These are phyloP conservation scores for Chaetura pelagica DNA, from an alignment of 2,113 vertebrate species.

Conservation along the genomic window DNA sequence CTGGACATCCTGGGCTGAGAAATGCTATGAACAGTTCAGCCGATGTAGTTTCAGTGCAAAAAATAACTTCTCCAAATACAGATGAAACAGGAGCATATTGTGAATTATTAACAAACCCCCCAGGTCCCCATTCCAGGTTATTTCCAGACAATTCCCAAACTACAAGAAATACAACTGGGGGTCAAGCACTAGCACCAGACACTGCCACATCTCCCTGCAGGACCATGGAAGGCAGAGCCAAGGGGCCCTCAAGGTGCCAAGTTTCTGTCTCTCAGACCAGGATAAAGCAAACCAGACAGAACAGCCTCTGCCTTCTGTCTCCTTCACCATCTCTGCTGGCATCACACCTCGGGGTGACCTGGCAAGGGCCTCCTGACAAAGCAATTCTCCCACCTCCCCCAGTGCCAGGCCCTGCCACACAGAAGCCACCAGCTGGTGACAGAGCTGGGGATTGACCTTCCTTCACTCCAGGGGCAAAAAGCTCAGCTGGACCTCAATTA, in stretches of 20 bases:
- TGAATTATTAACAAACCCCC: background rate
- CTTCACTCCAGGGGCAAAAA: background rate
- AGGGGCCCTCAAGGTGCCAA: background rate
- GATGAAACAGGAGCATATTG: background rate
- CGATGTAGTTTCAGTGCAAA: rapidly evolving
- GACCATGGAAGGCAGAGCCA: background rate
- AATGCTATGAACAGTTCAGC: background rate
- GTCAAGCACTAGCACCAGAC: background rate
- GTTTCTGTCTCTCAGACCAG: background rate
- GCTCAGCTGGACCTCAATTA: background rate
- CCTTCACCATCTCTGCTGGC: background rate
- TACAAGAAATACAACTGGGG: rapidly evolving
- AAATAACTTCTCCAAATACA: background rate
- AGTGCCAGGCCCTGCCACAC: background rate
- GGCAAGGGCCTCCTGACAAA: background rate
- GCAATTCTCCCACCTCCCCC: rapidly evolving
- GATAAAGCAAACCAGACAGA: background rate
- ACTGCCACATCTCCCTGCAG: background rate
- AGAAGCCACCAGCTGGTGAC: background rate
- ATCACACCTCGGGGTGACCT: background rate
- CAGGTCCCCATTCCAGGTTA: background rate
- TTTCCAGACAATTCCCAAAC: background rate
- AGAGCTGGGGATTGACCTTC: background rate
- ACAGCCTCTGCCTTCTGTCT: background rate
- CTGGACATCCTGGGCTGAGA: background rate